Evolutionary conservation across 2,113 vertebrate species (phyloP), one percentile per base, ranked within the genome.

Genomic region (Herpailurus yagouaroundi): DNA sequence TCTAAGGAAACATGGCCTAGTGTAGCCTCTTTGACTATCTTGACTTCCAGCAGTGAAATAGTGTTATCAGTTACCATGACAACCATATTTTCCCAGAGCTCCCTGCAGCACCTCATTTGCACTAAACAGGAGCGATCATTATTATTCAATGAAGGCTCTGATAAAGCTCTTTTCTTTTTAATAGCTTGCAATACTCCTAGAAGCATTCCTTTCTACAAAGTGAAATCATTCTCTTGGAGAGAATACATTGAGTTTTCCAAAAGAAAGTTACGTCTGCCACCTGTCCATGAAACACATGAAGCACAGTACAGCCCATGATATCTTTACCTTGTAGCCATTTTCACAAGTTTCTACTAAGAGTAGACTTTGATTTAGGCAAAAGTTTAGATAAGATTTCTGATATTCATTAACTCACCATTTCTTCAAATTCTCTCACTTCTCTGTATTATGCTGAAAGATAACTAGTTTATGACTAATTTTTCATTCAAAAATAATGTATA

Each of bases 11-110:
- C 57, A 74, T 38, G 52, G 66, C 7, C 68, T 81, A 73, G 21
- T 60, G 48, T 55, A 82, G 60, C 50, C 41, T 81, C 57, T 94
- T 69, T 77, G 73, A 71, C 68, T 92, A 52, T 91, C 60, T 91
- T 91, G 84, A 95, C 73, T 93, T 93, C 12, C 69, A 86, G 55
- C 52, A 74, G 52, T 45, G 33, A 79, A 66, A 97, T 92, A 77
- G 38, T 79, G 29, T 96, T 91, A 94, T 64, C 55, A 29, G 91
- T 97, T 96, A 89, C 95, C 76, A 93, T 89, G 66, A 95, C 88
- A 97, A 94, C 68, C 52, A 14, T 38, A 95, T 88, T 98, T 98
- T 93, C 92, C 66, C 73, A 95, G 82, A 82, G 89, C 82, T 94
- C 93, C 85, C 89, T 91, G 57, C 60, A 95, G 50, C 18, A 97